These are phyloP conservation scores for Moxostoma hubbsi DNA, from an alignment of 2,797 vertebrate genomes.

Conservation along the genomic window DNA sequence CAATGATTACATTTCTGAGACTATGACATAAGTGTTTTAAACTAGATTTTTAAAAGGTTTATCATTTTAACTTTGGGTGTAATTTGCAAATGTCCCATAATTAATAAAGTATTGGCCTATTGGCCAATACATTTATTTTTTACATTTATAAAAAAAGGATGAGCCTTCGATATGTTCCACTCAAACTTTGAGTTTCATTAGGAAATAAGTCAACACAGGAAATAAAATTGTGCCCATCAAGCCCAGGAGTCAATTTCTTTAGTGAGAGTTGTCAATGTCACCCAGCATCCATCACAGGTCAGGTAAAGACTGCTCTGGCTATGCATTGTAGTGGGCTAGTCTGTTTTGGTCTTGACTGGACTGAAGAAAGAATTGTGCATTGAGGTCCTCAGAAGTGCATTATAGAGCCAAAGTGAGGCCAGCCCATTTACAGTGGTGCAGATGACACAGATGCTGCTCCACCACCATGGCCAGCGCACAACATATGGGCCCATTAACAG, in stretches of 20 bases:
- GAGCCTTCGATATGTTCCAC: too few relatives aligned
- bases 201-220: too few relatives aligned
- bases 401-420: slow-evolving; percentile 55
- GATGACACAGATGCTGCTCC: slow-evolving; percentile 73
- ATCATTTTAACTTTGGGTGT: too few relatives aligned
- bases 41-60: too few relatives aligned
- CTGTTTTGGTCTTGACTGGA: slow-evolving; percentile 1
- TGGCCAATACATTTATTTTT: too few relatives aligned
- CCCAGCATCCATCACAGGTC: neutral
- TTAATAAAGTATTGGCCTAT: too few relatives aligned
- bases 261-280: neutral
- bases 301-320: neutral
- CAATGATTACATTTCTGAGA: too few relatives aligned
- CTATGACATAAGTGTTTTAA: too few relatives aligned
- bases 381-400: slow-evolving; percentile 68
- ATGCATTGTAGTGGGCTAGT: neutral
- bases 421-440: slow-evolving; percentile 48
- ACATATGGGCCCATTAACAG: slow-evolving; percentile 78
- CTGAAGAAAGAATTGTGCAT: slow-evolving; percentile 2
- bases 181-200: too few relatives aligned
- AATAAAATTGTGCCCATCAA: too few relatives aligned
- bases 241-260: neutral
- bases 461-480: slow-evolving; percentile 63
- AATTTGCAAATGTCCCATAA: too few relatives aligned
- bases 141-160: too few relatives aligned